phyloP scores from a whole-genome alignment of 2,888 invertebrate species.

The Ganaspis brasiliensis region DNA sequence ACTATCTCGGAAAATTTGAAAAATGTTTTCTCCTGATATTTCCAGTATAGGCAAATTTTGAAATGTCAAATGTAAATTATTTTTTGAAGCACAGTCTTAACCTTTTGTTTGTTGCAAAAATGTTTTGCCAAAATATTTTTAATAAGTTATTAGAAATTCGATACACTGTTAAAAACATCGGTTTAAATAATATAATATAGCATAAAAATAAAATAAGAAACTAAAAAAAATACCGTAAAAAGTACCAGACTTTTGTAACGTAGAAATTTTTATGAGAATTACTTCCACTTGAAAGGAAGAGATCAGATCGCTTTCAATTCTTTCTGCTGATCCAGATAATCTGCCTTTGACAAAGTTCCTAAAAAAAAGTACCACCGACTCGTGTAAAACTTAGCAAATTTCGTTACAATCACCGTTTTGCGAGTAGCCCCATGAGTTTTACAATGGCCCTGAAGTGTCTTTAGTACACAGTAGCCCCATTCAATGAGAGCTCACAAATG shows the following conservation, averaged over 20 bases:
- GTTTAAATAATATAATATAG: too few relatives aligned
- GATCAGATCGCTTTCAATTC: slow-evolving; percentile 39
- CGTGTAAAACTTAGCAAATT: slow-evolving; percentile 61
- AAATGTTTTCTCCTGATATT: neutral
- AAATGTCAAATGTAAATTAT: too few relatives aligned
- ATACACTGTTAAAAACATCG: too few relatives aligned
- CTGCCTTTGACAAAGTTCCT: slow-evolving; percentile 28
- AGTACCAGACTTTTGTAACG: too few relatives aligned
- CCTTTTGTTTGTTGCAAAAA: too few relatives aligned
- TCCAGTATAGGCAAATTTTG: neutral
- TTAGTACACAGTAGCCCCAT: slow-evolving; percentile 73
- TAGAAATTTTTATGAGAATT: neutral
- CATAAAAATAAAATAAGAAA: too few relatives aligned
- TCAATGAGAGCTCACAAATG: slow-evolving; percentile 77
- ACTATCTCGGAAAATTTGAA: slow-evolving; percentile 4
- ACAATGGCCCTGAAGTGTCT: slow-evolving; percentile 76
- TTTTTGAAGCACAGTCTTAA: too few relatives aligned
- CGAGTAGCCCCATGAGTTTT: slow-evolving; percentile 59
- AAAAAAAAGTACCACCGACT: slow-evolving; percentile 35
- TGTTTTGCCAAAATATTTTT: too few relatives aligned
- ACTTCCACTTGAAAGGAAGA: slow-evolving; percentile 12
- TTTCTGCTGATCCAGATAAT: slow-evolving; percentile 22
- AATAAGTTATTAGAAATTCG: too few relatives aligned
- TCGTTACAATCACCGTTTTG: slow-evolving; percentile 70
- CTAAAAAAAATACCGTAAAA: too few relatives aligned